Evolutionary conservation across 2,888 invertebrate species (phyloP).

Genomic region (Drosophila paramelanica): DNA sequence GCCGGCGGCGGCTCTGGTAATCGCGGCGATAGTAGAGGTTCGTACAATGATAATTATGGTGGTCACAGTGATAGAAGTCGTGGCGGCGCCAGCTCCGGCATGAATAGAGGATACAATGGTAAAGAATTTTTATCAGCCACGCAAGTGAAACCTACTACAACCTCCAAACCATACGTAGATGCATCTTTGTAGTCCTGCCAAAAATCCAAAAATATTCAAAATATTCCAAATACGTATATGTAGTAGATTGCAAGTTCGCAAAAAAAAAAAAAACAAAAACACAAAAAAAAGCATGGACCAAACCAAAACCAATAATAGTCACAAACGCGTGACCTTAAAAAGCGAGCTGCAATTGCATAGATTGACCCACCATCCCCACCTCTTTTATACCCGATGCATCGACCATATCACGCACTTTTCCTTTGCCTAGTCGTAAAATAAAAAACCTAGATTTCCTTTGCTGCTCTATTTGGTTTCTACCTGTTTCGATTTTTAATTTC

Average conservation of each 20-base stretch:
- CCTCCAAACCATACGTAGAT: conserved; percentile 64
- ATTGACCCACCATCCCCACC: conserved; percentile 9
- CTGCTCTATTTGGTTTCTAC: not conserved
- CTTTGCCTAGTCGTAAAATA: conserved; percentile 8
- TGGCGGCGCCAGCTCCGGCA: conserved; percentile 85
- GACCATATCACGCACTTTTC: conserved; percentile 6
- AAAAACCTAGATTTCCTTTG: not conserved
- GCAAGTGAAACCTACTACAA: conserved; percentile 51
- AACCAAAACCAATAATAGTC: conserved; percentile 1
- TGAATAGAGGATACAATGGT: conserved; percentile 86
- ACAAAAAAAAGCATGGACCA: conserved; percentile 44
- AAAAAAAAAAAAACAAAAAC: conserved; percentile 10
- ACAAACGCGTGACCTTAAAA: conserved; percentile 4
- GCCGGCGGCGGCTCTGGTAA: conserved; percentile 77
- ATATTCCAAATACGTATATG: conserved; percentile 10
- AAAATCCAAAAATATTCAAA: not conserved
- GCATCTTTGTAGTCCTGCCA: conserved; percentile 69
- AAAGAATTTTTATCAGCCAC: conserved; percentile 78
- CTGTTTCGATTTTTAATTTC: conserved; percentile 1
- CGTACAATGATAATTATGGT: conserved; percentile 86
- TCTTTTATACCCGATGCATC: not conserved
- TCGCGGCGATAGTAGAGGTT: conserved; percentile 83
- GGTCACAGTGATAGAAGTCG: conserved; percentile 85
- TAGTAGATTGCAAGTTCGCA: conserved; percentile 44
- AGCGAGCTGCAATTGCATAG: conserved; percentile 17